A percentile compares a stretch with the other conserved stretches of the same genome.
Evolutionary conservation across 2,797 vertebrate genomes (phyloP).

Genomic region (Helicolenus hilgendorfi): DNA sequence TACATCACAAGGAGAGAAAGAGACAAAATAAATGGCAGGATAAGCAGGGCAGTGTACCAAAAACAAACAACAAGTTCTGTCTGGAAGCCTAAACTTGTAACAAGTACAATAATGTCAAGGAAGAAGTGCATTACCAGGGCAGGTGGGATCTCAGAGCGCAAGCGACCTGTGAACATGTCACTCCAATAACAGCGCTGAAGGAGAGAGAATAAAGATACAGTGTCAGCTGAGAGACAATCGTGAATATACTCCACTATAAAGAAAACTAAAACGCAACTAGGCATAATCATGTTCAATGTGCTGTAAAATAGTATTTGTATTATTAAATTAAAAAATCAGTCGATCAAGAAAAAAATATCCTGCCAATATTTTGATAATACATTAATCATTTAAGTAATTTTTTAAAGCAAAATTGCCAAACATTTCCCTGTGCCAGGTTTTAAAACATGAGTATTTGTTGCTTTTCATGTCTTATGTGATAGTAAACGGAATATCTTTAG

Average conservation of each 20-base stretch:
- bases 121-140: conserved; percentile 91
- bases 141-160: conserved; percentile 96
- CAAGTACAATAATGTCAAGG: not conserved
- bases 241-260: no score
- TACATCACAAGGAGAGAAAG: conserved; percentile 67
- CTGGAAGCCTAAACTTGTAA: not conserved
- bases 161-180: conserved; percentile 98
- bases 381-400: not conserved
- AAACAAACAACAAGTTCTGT: not conserved
- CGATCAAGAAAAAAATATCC: not conserved
- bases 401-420: not conserved
- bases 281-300: not conserved
- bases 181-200: conserved; percentile 97
- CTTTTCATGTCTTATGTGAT: not conserved
- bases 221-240: not conserved
- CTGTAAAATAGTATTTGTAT: not conserved
- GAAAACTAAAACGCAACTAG: not conserved
- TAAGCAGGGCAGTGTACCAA: not conserved
- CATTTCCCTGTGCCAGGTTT: not conserved
- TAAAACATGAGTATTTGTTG: not conserved
- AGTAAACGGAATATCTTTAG: not conserved
- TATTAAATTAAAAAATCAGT: not conserved
- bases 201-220: conserved; percentile 29
- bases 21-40: not conserved
- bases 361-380: no score